Evolutionary conservation across 2,113 vertebrate species (phyloP).

Genomic region (Colius striatus): DNA sequence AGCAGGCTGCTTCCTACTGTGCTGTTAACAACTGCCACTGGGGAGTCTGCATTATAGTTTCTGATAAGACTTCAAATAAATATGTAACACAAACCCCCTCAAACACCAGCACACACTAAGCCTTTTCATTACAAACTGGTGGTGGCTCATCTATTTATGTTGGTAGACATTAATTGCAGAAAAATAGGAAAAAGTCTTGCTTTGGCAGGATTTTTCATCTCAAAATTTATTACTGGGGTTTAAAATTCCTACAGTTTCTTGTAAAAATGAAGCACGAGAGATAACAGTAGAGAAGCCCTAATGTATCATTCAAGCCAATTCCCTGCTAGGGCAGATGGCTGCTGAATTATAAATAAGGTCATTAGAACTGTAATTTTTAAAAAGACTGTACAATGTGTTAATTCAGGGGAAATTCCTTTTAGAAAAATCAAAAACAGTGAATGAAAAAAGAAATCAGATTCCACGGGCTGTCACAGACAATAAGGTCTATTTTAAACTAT

Average conservation of each 20-base stretch:
- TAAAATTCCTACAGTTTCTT: constrained; percentile 40
- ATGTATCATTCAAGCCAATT: not conserved
- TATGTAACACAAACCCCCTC: not conserved
- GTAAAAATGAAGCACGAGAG: constrained; percentile 35
- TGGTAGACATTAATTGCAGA: not conserved
- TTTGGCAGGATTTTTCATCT: not conserved
- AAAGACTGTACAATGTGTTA: not conserved
- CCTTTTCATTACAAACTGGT: constrained; percentile 9
- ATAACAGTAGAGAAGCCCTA: not conserved
- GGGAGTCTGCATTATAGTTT: not conserved
- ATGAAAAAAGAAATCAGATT: constrained; percentile 6
- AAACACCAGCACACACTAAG: not conserved
- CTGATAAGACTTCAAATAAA: not conserved
- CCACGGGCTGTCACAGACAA: not conserved
- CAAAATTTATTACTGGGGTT: constrained; percentile 15
- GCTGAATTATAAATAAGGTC: constrained; percentile 60
- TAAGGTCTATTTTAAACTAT: not conserved
- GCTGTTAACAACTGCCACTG: not conserved
- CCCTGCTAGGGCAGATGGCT: constrained; percentile 58
- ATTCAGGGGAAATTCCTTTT: constrained; percentile 26
- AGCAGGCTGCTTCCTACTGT: not conserved
- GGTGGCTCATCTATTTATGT: constrained; percentile 11
- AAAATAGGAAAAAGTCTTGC: not conserved
- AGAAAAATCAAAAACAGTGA: not conserved
- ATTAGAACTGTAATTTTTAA: constrained; percentile 40